A percentile compares a stretch with the other conserved stretches of the same genome.
phyloP scores from a whole-genome alignment of 2,888 invertebrate species.

The Cantharis nigra region DNA sequence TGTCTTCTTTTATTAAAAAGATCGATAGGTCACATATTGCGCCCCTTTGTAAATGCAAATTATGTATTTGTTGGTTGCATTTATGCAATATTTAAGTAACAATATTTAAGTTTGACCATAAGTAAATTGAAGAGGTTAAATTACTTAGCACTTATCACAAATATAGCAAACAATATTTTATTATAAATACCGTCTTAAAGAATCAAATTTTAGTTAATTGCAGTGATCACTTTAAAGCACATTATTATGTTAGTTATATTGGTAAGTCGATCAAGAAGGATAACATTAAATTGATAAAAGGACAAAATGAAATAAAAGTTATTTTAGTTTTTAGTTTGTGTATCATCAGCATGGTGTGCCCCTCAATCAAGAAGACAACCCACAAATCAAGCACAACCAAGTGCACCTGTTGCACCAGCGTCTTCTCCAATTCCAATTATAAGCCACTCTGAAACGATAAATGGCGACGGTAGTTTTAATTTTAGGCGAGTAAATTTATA shows the following conservation, averaged over 20 bases:
- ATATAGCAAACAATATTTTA: constrained; percentile 35
- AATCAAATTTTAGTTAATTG: neutral
- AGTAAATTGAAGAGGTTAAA: constrained; percentile 40
- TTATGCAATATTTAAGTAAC: constrained; percentile 31
- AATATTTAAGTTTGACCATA: constrained; percentile 26
- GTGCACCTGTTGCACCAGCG: neutral
- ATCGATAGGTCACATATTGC: neutral
- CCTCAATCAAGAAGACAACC: neutral
- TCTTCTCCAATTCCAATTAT: constrained; percentile 53
- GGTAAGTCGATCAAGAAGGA: neutral
- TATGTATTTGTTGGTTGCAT: neutral
- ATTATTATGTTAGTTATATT: constrained; percentile 1
- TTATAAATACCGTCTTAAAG: constrained; percentile 33
- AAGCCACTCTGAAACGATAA: constrained; percentile 55
- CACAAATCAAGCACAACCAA: neutral
- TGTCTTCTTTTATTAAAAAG: neutral
- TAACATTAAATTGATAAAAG: neutral
- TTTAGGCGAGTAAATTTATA: constrained; percentile 49
- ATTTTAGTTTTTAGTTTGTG: neutral
- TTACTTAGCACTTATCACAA: constrained; percentile 42
- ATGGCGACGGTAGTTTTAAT: constrained; percentile 57
- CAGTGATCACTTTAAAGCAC: neutral
- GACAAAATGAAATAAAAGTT: neutral
- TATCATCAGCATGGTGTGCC: neutral
- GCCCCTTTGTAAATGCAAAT: neutral